Conservation (phyloP, 2,888 invertebrate genomes). For the Ochropacha duplaris region DNA sequence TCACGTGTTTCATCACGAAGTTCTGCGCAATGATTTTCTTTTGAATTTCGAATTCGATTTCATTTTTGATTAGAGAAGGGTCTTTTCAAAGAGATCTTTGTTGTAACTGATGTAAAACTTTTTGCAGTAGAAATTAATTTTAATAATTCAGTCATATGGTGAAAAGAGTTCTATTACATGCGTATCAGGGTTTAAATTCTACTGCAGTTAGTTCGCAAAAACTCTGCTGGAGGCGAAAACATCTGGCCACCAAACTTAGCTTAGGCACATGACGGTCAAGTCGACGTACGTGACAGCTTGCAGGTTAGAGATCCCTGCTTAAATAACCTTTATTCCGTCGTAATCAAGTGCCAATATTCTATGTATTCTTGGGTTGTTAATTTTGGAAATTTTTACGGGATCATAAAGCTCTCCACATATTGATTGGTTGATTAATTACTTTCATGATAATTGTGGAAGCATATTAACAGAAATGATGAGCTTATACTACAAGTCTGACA, state of each 20-base stretch:
- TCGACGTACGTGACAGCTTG: background rate
- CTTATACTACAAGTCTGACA: too few relatives aligned
- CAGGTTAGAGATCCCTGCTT: background rate
- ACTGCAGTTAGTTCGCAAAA: conserved; percentile 31
- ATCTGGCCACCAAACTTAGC: conserved; percentile 33
- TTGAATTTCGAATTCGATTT: background rate
- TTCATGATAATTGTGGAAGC: too few relatives aligned
- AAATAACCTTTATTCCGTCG: too few relatives aligned
- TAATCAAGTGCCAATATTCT: too few relatives aligned
- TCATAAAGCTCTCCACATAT: too few relatives aligned
- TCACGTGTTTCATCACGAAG: background rate
- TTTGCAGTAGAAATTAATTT: background rate
- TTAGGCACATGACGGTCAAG: conserved; percentile 7
- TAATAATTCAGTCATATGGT: background rate
- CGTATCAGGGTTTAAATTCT: background rate
- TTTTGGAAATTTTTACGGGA: too few relatives aligned
- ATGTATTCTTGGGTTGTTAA: too few relatives aligned
- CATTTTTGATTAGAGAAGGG: background rate
- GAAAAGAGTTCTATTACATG: background rate
- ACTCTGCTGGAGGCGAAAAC: conserved; percentile 36
- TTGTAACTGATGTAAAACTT: background rate
- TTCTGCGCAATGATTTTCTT: background rate
- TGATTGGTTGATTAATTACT: too few relatives aligned
- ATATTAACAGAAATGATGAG: too few relatives aligned
- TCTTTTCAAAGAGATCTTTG: background rate